Conservation (phyloP, 64 coral and sea anemone genomes). For the Stichodactyla mertensii region DNA sequence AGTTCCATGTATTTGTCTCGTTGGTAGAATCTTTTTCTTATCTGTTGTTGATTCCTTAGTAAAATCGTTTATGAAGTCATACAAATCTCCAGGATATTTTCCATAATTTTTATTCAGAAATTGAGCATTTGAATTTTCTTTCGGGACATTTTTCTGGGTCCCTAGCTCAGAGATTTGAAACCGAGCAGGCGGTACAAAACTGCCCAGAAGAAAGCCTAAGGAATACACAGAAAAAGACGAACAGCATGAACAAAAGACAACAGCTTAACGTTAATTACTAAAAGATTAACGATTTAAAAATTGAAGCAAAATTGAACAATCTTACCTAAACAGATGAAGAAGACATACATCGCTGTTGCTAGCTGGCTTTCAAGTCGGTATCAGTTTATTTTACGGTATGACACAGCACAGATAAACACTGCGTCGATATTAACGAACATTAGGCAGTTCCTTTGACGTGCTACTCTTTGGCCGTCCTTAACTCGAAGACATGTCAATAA, state of each 20-base stretch:
- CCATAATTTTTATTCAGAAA: neutral
- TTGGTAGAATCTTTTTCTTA: neutral
- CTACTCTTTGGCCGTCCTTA: too few species aligned
- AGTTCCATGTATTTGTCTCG: neutral
- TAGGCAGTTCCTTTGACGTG: too few species aligned
- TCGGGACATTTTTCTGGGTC: neutral
- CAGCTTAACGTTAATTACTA: neutral
- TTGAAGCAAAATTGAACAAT: neutral
- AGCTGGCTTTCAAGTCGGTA: neutral
- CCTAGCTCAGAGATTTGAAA: neutral
- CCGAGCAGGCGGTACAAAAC: neutral
- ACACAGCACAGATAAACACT: too few species aligned
- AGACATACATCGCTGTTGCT: neutral
- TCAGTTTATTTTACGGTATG: neutral
- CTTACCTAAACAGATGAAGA: neutral
- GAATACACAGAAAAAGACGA: neutral
- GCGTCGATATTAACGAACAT: too few species aligned
- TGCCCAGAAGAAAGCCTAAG: neutral
- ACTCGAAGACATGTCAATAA: too few species aligned
- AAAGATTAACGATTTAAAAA: neutral
- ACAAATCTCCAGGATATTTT: neutral
- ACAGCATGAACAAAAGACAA: neutral
- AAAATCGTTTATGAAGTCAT: neutral
- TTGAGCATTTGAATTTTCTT: too few species aligned
- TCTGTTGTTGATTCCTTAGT: neutral